These are phyloP conservation scores for Adineta ricciae DNA, from an alignment of 2,888 invertebrate species.

Conservation along the genomic window DNA sequence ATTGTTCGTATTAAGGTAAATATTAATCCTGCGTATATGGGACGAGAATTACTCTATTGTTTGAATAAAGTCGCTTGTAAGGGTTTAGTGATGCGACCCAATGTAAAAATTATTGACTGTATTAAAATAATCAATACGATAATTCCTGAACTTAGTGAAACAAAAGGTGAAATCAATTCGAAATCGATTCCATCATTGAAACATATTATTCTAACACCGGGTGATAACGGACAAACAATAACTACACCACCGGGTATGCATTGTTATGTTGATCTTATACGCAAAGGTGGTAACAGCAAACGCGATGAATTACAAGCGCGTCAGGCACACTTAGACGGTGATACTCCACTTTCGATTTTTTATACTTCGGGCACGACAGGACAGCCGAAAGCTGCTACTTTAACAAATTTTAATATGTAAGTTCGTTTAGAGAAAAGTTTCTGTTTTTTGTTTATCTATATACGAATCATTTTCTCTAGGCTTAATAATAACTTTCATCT, in stretches of 20 bases:
- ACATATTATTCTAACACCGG: conserved; percentile 18
- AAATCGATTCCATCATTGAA: conserved; percentile 21
- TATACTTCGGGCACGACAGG: conserved; percentile 9
- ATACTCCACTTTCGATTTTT: neutral
- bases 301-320: neutral
- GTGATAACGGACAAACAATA: neutral
- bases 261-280: neutral
- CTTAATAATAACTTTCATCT: neutral
- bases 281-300: neutral
- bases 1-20: neutral
- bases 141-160: conserved; percentile 23
- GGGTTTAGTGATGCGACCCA: conserved; percentile 24
- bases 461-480: too few relatives aligned
- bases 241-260: neutral
- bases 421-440: neutral
- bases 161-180: conserved; percentile 24
- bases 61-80: conserved; percentile 27
- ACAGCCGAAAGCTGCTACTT: neutral
- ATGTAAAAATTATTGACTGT: conserved; percentile 25
- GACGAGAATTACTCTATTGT: conserved; percentile 23
- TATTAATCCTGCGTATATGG: conserved; percentile 31
- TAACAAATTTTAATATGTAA: conserved; percentile 1
- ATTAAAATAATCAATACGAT: conserved; percentile 17
- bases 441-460: neutral
- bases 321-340: neutral